Evolutionary conservation across 1,140 invertebrate genomes (phyloP), one percentile per base, ranked within the genome.

Genomic region (Ericerus pela): DNA sequence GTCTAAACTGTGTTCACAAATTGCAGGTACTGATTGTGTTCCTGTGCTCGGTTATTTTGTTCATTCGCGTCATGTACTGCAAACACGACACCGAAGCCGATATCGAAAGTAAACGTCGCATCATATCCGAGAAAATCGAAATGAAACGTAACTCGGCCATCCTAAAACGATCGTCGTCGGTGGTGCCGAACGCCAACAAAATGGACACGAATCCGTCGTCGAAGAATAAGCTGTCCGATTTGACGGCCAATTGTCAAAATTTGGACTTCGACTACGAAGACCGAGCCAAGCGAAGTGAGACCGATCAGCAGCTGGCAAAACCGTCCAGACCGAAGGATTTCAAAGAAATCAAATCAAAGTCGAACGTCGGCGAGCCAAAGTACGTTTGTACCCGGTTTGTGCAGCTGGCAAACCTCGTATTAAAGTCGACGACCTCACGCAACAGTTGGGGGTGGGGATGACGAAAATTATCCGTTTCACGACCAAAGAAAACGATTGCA

Each of bases 41-140:
- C 16, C 41, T 47, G 22, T 47, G 41, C 26, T 47, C 41, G 22
- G 41, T 47, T 18, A 47, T 47, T 24, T 14, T 47, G 26, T 47
- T 47, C 41, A 24, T 47, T 47, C 41, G 41, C 22, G 41, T 47
- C 10, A 47, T 47, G 41, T 47, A 47, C 14, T 47, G 41, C 14
- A 47, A 47, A 47, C 41, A 47, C 20, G 41, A 47, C 14, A 47
- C 41, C 8, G 20, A 24, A 47, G 41, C 41, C 10, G 41, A 47
- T 47, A 47, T 47, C 20, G 41, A 47, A 47, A 47, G 41, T 24
- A 47, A 47, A 47, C 41, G 41, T 47, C 16, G 41, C 2, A 47
- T 47, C 14, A 47, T 47, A 22, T 47, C 41, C 20, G 41, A 47
- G 14, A 47, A 47, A 47, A 47, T 47, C 4, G 41, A 47, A 47